phyloP scores from a whole-genome alignment of 2,113 vertebrate genomes.

The Tetraodon nigroviridis region DNA sequence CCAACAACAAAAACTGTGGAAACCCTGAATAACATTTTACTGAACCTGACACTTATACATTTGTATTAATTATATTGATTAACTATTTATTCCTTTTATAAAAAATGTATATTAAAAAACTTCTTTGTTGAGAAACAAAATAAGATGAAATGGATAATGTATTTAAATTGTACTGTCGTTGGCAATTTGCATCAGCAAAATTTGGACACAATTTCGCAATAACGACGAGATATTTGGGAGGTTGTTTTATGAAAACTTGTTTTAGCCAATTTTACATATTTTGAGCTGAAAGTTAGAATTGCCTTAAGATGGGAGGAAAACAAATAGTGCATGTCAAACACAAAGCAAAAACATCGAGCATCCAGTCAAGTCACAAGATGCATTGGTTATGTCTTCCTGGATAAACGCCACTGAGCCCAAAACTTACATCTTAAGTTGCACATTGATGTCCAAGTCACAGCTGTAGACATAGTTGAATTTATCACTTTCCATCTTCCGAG shows the following conservation, averaged over 20 bases:
- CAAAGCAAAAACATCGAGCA: background rate
- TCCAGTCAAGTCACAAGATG: constrained; percentile 32
- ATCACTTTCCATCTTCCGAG: constrained; percentile 80
- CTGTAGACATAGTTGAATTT: constrained; percentile 93
- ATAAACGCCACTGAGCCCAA: background rate
- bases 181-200: too few relatives aligned
- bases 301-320: background rate
- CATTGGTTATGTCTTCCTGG: constrained; percentile 20
- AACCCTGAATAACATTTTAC: too few relatives aligned
- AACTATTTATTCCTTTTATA: too few relatives aligned
- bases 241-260: background rate
- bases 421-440: constrained; percentile 96
- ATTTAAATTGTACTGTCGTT: too few relatives aligned
- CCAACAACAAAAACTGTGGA: too few relatives aligned
- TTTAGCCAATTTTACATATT: background rate
- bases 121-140: too few relatives aligned
- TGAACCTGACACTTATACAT: too few relatives aligned
- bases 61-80: too few relatives aligned
- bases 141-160: too few relatives aligned
- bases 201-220: background rate
- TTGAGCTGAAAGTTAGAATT: background rate
- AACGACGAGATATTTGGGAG: background rate
- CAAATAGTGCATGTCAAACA: background rate
- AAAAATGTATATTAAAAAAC: too few relatives aligned
- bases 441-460: constrained; percentile 94